Evolutionary conservation across 2,113 vertebrate genomes (phyloP).

Genomic region (Crotalus horridus): DNA sequence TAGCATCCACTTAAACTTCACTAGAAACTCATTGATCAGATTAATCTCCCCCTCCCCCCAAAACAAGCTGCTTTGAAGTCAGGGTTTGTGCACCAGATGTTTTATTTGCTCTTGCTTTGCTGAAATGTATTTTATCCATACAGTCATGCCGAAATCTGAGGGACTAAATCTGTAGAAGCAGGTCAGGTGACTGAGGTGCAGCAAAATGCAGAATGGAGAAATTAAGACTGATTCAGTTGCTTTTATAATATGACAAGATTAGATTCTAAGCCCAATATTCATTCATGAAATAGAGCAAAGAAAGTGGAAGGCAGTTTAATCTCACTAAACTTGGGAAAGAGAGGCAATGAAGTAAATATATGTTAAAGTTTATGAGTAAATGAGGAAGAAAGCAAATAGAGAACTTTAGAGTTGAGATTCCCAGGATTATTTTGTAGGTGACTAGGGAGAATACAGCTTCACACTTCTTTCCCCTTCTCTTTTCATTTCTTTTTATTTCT

Average conservation of each 20-base stretch:
- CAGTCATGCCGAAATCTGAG: neutral
- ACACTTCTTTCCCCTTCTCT: neutral
- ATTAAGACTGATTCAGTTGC: neutral
- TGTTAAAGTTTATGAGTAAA: neutral
- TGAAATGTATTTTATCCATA: neutral
- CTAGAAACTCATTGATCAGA: neutral
- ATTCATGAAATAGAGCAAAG: neutral
- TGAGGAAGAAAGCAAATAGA: neutral
- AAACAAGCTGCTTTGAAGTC: slow-evolving; percentile 3
- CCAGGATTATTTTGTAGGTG: neutral
- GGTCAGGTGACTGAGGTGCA: neutral
- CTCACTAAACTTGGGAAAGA: neutral
- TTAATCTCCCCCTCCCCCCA: neutral
- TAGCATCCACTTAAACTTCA: neutral
- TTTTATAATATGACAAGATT: neutral
- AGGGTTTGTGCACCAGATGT: neutral
- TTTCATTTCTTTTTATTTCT: neutral
- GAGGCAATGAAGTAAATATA: neutral
- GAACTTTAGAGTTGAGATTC: neutral
- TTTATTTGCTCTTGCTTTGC: neutral
- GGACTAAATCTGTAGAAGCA: neutral
- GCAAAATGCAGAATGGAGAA: neutral
- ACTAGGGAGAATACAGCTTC: neutral
- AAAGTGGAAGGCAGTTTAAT: neutral
- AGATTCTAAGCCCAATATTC: neutral